These are phyloP conservation scores for Pachyrhynchus sulphureomaculatus DNA, from an alignment of 1,140 invertebrate genomes.

Conservation along the genomic window DNA sequence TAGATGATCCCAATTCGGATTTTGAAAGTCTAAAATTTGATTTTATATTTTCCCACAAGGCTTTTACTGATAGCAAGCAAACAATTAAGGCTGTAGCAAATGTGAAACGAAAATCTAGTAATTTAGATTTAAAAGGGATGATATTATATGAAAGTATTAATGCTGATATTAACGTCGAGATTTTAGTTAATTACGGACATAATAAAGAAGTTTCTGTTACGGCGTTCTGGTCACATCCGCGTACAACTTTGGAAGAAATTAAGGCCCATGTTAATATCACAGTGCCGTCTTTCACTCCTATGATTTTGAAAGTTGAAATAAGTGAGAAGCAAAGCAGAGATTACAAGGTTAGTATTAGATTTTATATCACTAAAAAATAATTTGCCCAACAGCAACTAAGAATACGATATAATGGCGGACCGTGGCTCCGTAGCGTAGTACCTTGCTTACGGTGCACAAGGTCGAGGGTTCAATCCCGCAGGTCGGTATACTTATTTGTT, in stretches of 20 bases:
- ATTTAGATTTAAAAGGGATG: constrained; percentile 52
- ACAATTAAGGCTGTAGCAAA: constrained; percentile 48
- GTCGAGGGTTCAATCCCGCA: too few species aligned
- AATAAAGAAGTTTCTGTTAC: constrained; percentile 61
- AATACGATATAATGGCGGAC: too few species aligned
- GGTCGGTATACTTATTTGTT: too few species aligned
- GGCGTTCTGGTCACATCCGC: constrained; percentile 57
- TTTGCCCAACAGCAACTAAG: too few species aligned
- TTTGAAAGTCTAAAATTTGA: constrained; percentile 58
- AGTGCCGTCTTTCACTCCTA: constrained; percentile 62
- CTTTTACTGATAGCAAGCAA: constrained; percentile 44
- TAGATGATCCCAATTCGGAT: constrained; percentile 51
- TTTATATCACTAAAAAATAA: neutral
- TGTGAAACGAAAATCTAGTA: constrained; percentile 48
- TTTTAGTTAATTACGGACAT: constrained; percentile 49
- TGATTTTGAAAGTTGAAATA: constrained; percentile 58
- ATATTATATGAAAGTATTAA: constrained; percentile 52
- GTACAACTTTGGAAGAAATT: constrained; percentile 56
- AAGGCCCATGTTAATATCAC: constrained; percentile 63
- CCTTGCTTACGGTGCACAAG: too few species aligned
- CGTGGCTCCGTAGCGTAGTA: too few species aligned
- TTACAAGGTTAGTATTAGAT: constrained; percentile 57
- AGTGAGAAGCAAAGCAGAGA: constrained; percentile 58
- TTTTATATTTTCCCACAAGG: constrained; percentile 56
- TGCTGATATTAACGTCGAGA: constrained; percentile 50